Percentiles rank a stretch among this genome's conserved stretches.
Evolutionary conservation across 1,140 invertebrate species (phyloP).

Genomic region (Euura saliciscinereae): DNA sequence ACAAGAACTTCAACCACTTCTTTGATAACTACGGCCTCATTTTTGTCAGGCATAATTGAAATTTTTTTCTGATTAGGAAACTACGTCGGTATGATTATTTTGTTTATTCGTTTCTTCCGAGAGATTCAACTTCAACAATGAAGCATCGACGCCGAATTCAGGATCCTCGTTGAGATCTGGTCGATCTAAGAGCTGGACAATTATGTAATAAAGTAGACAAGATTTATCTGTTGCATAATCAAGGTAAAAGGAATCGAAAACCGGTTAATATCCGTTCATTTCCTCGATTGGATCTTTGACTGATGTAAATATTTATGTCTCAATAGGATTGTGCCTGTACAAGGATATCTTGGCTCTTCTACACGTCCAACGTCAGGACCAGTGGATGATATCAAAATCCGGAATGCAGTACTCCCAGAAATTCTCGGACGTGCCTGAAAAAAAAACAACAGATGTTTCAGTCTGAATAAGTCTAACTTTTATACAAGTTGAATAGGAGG

Average conservation of each 20-base stretch:
- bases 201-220: constrained; percentile 91
- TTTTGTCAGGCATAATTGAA: constrained; percentile 66
- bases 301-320: constrained; percentile 9
- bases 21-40: constrained; percentile 82
- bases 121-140: constrained; percentile 87
- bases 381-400: constrained; percentile 70
- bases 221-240: constrained; percentile 95
- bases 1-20: constrained; percentile 83
- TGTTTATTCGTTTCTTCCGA: not conserved
- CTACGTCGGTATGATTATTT: not conserved
- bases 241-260: constrained; percentile 65
- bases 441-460: no score
- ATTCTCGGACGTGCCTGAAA: not conserved
- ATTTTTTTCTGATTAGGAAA: not conserved
- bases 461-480: no score
- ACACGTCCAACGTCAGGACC: constrained; percentile 84
- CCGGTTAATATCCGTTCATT: not conserved
- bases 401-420: not conserved
- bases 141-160: constrained; percentile 87
- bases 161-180: constrained; percentile 86
- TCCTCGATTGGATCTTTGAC: not conserved
- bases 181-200: constrained; percentile 82
- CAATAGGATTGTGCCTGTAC: constrained; percentile 80
- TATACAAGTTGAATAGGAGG: no score
- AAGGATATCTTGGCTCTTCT: constrained; percentile 90